Conservation (phyloP, 2,797 vertebrate species). For the Phoeniculus purpureus region DNA sequence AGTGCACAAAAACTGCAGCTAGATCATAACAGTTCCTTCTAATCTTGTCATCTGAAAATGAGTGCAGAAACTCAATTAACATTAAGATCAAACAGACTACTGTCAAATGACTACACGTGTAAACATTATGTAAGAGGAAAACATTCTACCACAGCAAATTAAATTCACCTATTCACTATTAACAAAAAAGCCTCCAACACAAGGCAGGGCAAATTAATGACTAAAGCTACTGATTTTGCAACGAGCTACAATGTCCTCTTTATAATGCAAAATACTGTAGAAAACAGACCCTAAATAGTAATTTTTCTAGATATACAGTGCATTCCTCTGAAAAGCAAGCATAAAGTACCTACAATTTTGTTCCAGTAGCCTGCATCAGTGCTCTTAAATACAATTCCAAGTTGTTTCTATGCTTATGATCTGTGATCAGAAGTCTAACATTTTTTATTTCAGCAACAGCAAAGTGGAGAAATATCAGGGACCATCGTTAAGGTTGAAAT, state of each 20-base stretch:
- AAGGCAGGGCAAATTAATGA: slow-evolving; percentile 39
- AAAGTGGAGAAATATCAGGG: not conserved
- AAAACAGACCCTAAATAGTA: slow-evolving; percentile 14
- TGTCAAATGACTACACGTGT: slow-evolving; percentile 36
- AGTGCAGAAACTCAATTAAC: slow-evolving; percentile 31
- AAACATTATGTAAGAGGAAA: slow-evolving; percentile 40
- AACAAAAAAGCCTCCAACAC: slow-evolving; percentile 37
- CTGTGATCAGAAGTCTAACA: not conserved
- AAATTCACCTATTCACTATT: slow-evolving; percentile 56
- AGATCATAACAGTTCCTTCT: not conserved
- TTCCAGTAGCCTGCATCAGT: not conserved
- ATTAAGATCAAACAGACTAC: not conserved
- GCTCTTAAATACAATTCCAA: not conserved
- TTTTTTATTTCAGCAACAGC: not conserved
- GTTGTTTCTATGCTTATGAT: not conserved
- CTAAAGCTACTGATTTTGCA: slow-evolving; percentile 47
- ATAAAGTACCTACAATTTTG: not conserved
- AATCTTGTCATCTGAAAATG: not conserved
- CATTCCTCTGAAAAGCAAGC: not conserved
- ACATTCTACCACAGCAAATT: slow-evolving; percentile 37
- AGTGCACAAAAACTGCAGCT: not conserved
- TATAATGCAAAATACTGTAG: slow-evolving; percentile 42
- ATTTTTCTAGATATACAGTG: slow-evolving; percentile 18
- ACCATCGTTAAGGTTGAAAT: not conserved
- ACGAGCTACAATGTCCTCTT: slow-evolving; percentile 19